Evolutionary conservation across 2,888 invertebrate genomes (phyloP).

Genomic region (Leptopilina drosophilae): DNA sequence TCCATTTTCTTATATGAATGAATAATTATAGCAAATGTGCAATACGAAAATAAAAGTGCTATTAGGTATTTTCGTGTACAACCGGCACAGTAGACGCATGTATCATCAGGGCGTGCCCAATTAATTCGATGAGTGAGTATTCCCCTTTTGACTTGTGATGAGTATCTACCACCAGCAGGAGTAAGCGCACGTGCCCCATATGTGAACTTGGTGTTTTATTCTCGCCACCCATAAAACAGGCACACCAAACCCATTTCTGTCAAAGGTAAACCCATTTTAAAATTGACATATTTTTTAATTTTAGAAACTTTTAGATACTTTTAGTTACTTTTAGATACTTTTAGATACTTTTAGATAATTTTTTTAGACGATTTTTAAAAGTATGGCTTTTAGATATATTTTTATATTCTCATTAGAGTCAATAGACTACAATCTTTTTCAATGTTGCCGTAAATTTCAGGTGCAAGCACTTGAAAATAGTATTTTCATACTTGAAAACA

Average conservation of each 20-base stretch:
- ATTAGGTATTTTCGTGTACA: background rate
- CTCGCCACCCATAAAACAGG: constrained; percentile 5
- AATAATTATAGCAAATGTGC: background rate
- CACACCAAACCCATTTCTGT: background rate
- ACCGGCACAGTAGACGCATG: background rate
- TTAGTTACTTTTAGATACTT: background rate
- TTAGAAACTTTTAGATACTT: background rate
- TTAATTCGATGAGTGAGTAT: constrained; percentile 75
- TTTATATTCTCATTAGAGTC: background rate
- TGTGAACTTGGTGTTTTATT: constrained; percentile 53
- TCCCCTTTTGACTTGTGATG: constrained; percentile 65
- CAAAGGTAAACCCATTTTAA: background rate
- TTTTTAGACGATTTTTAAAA: too few species aligned
- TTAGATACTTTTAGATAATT: too few species aligned
- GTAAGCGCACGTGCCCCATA: constrained; percentile 69
- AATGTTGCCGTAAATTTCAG: too few species aligned
- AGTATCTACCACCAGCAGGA: constrained; percentile 75
- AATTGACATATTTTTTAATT: background rate
- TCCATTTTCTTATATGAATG: too few species aligned
- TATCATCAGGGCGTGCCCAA: constrained; percentile 63
- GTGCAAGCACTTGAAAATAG: too few species aligned
- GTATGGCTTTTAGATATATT: background rate
- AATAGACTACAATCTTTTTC: background rate
- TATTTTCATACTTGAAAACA: too few species aligned
- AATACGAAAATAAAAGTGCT: background rate